These are phyloP conservation scores for Staurois parvus DNA, from an alignment of 2,797 vertebrate genomes.

Conservation along the genomic window DNA sequence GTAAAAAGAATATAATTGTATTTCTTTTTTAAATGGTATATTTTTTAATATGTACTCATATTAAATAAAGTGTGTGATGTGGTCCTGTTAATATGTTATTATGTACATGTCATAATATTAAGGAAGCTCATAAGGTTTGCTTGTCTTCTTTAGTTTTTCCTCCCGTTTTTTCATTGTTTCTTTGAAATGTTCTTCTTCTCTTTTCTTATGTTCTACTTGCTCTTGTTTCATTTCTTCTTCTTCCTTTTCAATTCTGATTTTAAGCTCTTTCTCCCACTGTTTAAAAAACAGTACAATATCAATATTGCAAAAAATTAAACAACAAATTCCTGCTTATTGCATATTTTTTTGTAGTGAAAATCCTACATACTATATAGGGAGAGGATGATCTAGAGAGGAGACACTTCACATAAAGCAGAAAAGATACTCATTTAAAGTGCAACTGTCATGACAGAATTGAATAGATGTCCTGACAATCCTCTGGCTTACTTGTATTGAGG, in stretches of 20 bases:
- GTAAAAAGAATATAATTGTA: neutral
- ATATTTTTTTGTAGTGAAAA: no score
- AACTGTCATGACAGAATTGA: no score
- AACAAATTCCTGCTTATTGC: no score
- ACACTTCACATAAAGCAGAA: no score
- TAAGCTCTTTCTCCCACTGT: slow-evolving; percentile 65
- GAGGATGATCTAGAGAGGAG: no score
- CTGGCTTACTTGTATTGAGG: no score
- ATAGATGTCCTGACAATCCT: no score
- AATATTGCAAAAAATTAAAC: neutral
- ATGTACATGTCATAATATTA: neutral
- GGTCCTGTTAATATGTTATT: neutral
- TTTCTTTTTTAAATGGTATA: neutral
- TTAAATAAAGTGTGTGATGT: slow-evolving; percentile 1
- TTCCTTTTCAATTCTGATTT: slow-evolving; percentile 50
- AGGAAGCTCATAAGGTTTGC: slow-evolving; percentile 64
- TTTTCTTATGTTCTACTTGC: slow-evolving; percentile 57
- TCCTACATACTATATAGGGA: no score
- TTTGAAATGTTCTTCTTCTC: slow-evolving; percentile 51
- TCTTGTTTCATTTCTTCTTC: slow-evolving; percentile 44
- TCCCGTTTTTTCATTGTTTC: slow-evolving; percentile 66
- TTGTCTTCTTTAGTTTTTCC: slow-evolving; percentile 67
- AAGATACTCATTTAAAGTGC: no score
- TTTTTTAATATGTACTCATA: neutral
- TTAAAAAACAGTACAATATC: neutral